Base-by-base conservation (phyloP, 2,797 vertebrate species). In the Amblyopsis hoosieri region DNA sequence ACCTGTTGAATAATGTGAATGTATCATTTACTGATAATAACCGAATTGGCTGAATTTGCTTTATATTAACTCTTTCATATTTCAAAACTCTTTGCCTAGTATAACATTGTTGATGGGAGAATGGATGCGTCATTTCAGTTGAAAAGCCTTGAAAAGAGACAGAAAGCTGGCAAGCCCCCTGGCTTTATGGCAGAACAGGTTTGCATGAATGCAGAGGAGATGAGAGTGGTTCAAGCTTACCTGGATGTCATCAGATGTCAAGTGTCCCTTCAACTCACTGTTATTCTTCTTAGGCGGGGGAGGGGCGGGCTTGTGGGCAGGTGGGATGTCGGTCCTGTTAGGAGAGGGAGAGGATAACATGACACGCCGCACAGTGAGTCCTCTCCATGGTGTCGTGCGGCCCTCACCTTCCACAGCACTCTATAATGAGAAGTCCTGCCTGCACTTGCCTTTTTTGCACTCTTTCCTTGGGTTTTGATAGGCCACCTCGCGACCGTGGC, bases 191-290 rank as follows among this genome's bases (percentile, higher is more conserved):
- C 23, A 31, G 31, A 63, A 17, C 33, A 60, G 15, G 3, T 4
- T 31, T 7, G 54, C 31, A 1, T 52, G 15, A 7, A 19, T 10
- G 59, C 14, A 59, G 62, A 54, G 58, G 37, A 19, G 46, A 15
- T 0, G 9, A 1, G 12, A 19, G 13, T 1, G 23, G 5, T 3
- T 15, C 13, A 2, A 3, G 45, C 85, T 62, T 91, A 97, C 95
- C 94, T 96, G 95, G 85, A 96, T 95, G 75, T 95, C 94, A 3
- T 95, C 94, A 17, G 94, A 91, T 19, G 90, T 95, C 88, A 94
- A 80, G 81, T 94, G 93, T 66, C 92, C 93, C 90, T 95, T 95
- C 87, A 86, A 78, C 64, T 96, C 93, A 3, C 90, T 91, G 79
- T 90, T 93, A 89, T 95, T 95, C 90, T 93, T 93, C 85, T 92